phyloP scores from a whole-genome alignment of 2,797 vertebrate species.

The Sebastolobus alascanus region DNA sequence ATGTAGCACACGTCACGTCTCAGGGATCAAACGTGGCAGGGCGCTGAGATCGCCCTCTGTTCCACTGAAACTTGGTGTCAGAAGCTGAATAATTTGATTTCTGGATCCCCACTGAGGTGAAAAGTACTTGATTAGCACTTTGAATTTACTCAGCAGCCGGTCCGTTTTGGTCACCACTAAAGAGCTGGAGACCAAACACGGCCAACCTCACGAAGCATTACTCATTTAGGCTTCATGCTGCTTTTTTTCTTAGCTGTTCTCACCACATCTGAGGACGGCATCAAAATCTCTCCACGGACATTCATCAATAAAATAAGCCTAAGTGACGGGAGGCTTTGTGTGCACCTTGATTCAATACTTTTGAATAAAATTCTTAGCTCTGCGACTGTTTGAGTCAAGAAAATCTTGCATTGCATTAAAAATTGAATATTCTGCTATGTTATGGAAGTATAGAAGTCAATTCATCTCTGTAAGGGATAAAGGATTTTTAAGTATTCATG shows the following conservation, averaged over 20 bases:
- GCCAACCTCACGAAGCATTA: constrained; percentile 65
- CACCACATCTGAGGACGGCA: constrained; percentile 30
- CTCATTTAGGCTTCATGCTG: constrained; percentile 51
- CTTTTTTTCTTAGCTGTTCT: constrained; percentile 38
- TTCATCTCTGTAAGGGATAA: not conserved
- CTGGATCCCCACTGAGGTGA: constrained; percentile 70
- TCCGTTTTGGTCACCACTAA: constrained; percentile 47
- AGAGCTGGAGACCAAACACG: constrained; percentile 55
- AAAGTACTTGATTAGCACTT: constrained; percentile 82
- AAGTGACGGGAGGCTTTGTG: constrained; percentile 5
- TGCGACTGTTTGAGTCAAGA: not conserved
- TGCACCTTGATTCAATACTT: not conserved
- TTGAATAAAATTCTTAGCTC: not conserved
- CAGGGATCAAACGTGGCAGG: constrained; percentile 44
- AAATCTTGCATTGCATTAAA: not conserved
- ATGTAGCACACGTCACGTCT: constrained; percentile 19
- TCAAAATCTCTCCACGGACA: constrained; percentile 21
- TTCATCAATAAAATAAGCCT: constrained; percentile 11
- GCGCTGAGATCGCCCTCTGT: constrained; percentile 28
- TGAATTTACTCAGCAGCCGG: constrained; percentile 63
- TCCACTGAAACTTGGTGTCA: constrained; percentile 49
- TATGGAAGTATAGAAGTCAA: not conserved
- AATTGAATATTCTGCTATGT: not conserved
- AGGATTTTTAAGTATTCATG: not conserved
- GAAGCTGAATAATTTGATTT: constrained; percentile 61